Conservation (phyloP, 2,113 vertebrate species). For the Myiagra hebetior region DNA sequence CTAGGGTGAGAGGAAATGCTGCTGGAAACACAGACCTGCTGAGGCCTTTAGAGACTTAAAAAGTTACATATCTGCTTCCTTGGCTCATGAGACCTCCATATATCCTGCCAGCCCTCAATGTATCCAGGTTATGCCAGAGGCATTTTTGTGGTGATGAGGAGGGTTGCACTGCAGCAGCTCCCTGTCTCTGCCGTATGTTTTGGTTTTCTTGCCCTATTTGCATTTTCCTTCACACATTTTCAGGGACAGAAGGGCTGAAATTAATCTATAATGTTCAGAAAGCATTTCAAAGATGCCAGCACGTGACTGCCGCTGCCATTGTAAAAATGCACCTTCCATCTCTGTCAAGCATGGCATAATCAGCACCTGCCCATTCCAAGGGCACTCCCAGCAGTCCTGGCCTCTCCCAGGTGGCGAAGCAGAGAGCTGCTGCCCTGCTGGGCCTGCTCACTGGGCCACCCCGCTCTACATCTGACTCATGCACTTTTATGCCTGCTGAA, state of each 20-base stretch:
- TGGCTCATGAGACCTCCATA: not conserved
- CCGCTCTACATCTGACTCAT: not conserved
- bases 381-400: accelerated
- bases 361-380: not conserved
- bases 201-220: not conserved
- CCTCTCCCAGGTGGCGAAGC: not conserved
- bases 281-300: not conserved
- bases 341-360: not conserved
- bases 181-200: not conserved
- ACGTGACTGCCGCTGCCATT: not conserved
- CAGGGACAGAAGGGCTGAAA: not conserved
- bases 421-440: not conserved
- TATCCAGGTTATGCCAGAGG: not conserved
- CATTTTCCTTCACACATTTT: not conserved
- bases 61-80: not conserved
- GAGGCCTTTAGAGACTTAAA: not conserved
- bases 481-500: not conserved
- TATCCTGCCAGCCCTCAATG: not conserved
- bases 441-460: not conserved
- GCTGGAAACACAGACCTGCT: not conserved
- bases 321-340: not conserved
- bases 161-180: not conserved
- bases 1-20: not conserved
- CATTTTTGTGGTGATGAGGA: not conserved
- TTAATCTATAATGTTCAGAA: not conserved